A percentile compares a stretch with the other conserved stretches of the same genome.
These are phyloP conservation scores for Triplophysa tibetana DNA, from an alignment of 2,113 vertebrate species.

Conservation along the genomic window DNA sequence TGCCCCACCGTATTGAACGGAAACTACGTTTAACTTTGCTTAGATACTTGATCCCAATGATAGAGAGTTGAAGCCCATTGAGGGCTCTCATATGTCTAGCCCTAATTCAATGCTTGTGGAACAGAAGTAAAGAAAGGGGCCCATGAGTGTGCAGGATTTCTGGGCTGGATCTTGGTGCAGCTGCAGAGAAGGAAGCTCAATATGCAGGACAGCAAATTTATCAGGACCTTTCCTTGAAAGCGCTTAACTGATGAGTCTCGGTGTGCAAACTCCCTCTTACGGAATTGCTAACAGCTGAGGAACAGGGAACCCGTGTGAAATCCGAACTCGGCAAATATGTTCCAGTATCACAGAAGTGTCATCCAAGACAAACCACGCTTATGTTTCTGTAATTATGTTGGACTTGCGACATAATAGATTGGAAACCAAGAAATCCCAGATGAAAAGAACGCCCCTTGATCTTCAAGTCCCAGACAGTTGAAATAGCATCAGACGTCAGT, in stretches of 20 bases:
- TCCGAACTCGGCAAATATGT: neutral
- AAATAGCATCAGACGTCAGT: slow-evolving; percentile 41
- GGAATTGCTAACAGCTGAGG: slow-evolving; percentile 38
- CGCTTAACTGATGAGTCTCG: slow-evolving; percentile 20
- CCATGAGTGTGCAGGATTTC: slow-evolving; percentile 29
- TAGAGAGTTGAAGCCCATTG: slow-evolving; percentile 23
- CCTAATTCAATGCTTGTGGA: slow-evolving; percentile 38
- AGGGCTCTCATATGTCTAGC: slow-evolving; percentile 40
- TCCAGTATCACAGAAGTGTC: neutral
- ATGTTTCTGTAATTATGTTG: slow-evolving; percentile 30
- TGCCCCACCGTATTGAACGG: slow-evolving; percentile 18
- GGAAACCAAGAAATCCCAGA: neutral
- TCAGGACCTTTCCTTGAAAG: slow-evolving; percentile 31
- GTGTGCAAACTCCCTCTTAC: slow-evolving; percentile 13
- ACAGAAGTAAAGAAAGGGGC: slow-evolving; percentile 34
- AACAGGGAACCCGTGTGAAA: slow-evolving; percentile 1
- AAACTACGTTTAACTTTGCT: slow-evolving; percentile 36
- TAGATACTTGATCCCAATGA: slow-evolving; percentile 35
- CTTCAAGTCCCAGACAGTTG: slow-evolving; percentile 31
- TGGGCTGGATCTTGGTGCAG: slow-evolving; percentile 28
- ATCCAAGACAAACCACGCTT: slow-evolving; percentile 35
- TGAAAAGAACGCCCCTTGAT: slow-evolving; percentile 34
- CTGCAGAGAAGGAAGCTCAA: slow-evolving; percentile 11
- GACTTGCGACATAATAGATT: slow-evolving; percentile 14
- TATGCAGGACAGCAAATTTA: slow-evolving; percentile 26